phyloP scores from a whole-genome alignment of 2,888 invertebrate genomes.

The Allacma fusca region DNA sequence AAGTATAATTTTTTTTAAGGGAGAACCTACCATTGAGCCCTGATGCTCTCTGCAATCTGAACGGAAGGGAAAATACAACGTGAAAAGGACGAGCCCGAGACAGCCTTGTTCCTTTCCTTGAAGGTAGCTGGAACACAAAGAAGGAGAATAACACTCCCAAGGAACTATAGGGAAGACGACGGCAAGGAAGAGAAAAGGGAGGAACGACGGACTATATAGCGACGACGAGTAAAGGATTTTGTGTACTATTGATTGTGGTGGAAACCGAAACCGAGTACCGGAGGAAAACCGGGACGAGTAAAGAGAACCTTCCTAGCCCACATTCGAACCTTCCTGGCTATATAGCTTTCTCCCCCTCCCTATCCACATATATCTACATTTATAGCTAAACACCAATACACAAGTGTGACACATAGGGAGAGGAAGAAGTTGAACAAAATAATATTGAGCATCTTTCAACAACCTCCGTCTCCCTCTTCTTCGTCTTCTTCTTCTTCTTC shows the following conservation, averaged over 20 bases:
- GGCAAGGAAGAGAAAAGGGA: conserved; percentile 32
- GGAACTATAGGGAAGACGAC: conserved; percentile 27
- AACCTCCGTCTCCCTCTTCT: conserved; percentile 9
- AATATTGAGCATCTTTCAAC: conserved; percentile 43
- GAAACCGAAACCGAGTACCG: conserved; percentile 47
- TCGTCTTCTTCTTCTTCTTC: no score
- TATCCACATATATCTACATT: neutral
- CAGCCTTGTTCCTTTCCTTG: neutral
- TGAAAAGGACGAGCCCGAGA: neutral
- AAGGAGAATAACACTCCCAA: conserved; percentile 42
- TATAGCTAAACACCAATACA: neutral
- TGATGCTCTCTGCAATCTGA: neutral
- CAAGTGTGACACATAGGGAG: neutral
- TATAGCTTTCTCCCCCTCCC: conserved; percentile 4
- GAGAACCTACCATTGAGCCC: no score
- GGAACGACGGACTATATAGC: conserved; percentile 26
- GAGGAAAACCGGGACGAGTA: conserved; percentile 48
- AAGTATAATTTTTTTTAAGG: no score
- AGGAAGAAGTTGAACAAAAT: conserved; percentile 34
- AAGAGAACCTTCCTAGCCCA: conserved; percentile 13
- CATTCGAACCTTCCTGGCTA: neutral
- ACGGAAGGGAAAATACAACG: neutral
- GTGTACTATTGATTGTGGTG: conserved; percentile 42
- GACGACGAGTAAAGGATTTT: conserved; percentile 34
- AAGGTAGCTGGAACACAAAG: conserved; percentile 28